These are phyloP conservation scores for Etheostoma spectabile DNA, from an alignment of 2,113 vertebrate species.

Conservation along the genomic window DNA sequence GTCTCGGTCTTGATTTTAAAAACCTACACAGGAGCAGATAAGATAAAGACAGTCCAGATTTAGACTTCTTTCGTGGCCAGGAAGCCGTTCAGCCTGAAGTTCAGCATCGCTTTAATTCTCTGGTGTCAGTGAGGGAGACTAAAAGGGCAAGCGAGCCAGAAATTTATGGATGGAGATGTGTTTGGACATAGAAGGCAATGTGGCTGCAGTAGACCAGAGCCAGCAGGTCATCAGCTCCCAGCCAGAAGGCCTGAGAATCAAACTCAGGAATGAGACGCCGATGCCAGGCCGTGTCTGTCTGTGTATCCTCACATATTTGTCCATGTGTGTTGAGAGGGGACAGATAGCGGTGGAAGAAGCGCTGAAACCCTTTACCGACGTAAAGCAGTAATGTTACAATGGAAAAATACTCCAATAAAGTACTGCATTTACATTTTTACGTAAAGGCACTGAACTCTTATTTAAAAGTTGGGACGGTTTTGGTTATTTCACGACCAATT, in stretches of 20 bases:
- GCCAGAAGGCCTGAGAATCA: slow-evolving; percentile 47
- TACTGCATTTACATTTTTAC: too few species aligned
- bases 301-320: slow-evolving; percentile 18
- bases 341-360: background rate
- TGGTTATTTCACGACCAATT: too few species aligned
- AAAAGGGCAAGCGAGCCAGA: slow-evolving; percentile 11
- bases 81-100: slow-evolving; percentile 6
- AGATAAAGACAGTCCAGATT: background rate
- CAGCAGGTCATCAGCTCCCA: slow-evolving; percentile 49
- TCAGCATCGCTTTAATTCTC: slow-evolving; percentile 19
- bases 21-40: background rate
- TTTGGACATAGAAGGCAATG: slow-evolving; percentile 56
- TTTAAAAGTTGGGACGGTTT: too few species aligned
- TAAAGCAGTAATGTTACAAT: background rate
- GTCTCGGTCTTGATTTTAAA: background rate
- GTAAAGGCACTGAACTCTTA: too few species aligned
- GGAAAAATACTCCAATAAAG: background rate
- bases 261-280: slow-evolving; percentile 37
- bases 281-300: slow-evolving; percentile 43
- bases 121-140: slow-evolving; percentile 2
- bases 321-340: background rate
- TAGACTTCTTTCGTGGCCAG: background rate
- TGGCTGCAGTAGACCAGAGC: slow-evolving; percentile 34
- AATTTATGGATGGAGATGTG: slow-evolving; percentile 30
- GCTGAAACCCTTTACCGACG: background rate